Percentiles rank a stretch among this genome's conserved stretches.
Conservation (phyloP, 2,888 invertebrate species). For the Drosophila kokeensis region DNA sequence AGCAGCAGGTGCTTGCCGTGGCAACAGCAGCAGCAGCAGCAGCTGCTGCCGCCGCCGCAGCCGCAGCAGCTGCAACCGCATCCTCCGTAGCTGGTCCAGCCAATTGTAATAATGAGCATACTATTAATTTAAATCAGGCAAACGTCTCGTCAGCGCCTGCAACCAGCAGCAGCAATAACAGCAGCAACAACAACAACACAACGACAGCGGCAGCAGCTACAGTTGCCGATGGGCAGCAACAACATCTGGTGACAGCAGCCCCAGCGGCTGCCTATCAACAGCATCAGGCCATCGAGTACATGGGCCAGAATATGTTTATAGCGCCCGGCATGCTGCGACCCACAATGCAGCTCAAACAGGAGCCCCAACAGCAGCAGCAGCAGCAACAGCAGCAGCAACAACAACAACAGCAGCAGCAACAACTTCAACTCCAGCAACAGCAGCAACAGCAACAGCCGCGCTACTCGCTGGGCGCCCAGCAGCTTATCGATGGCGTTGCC, state of each 20-base stretch:
- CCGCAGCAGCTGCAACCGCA: constrained; percentile 53
- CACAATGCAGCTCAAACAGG: constrained; percentile 75
- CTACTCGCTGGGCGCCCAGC: constrained; percentile 65
- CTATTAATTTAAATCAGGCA: constrained; percentile 84
- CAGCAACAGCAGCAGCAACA: constrained; percentile 69
- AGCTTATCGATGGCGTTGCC: constrained; percentile 60
- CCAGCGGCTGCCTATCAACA: constrained; percentile 71
- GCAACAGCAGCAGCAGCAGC: constrained; percentile 65
- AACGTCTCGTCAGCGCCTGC: constrained; percentile 59
- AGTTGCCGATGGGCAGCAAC: constrained; percentile 49
- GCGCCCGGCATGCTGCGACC: constrained; percentile 81
- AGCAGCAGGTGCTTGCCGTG: constrained; percentile 70
- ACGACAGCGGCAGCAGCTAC: constrained; percentile 56
- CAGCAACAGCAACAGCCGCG: constrained; percentile 67
- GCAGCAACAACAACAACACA: constrained; percentile 46
- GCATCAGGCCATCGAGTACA: constrained; percentile 82
- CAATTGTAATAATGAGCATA: constrained; percentile 83
- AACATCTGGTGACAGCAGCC: constrained; percentile 61
- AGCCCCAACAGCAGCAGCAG: constrained; percentile 62
- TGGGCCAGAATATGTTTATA: constrained; percentile 84
- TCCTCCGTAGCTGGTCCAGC: constrained; percentile 61
- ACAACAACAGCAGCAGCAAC: constrained; percentile 62
- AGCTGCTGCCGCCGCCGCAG: constrained; percentile 62
- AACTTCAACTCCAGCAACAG: constrained; percentile 62
- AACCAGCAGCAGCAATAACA: constrained; percentile 50